Base-by-base conservation (phyloP, 1,140 invertebrate genomes). In the Drosophila repleta region DNA sequence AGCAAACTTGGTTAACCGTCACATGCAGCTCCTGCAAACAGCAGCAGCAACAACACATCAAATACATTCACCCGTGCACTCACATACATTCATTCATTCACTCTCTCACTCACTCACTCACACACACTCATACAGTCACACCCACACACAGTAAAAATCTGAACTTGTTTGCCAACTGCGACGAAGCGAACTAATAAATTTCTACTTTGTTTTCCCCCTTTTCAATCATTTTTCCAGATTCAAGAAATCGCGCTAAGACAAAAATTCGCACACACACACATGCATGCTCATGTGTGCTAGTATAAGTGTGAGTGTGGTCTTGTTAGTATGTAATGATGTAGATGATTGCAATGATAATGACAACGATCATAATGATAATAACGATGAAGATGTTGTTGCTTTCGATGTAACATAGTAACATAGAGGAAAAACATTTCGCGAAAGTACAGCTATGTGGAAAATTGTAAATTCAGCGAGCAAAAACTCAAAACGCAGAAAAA, bases 401-500 rank as follows among this genome's bases (percentile, higher is more conserved):
- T 67, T 17, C 18, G 62, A 43, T 52, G 58, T 71, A 49, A 67
- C 60, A 37, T 51, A 51, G 46, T 45, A 39, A 43, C 52, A 68
- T 48, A 79, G 67, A 51, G 64, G 62, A 82, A 53, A 58, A 78
- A 82, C 81, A 74, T 78, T 69, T 62, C 68, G 65, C 68, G 76
- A 88, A 88, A 88, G 84, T 88, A 88, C 83, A 88, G 83, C 83
- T 76, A 88, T 88, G 83, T 88, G 83, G 83, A 88, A 88, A 88
- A 88, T 87, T 88, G 79, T 88, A 78, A 87, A 87, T 89, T 79
- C 83, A 51, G 65, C 84, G 79, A 88, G 65, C 83, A 83, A 87
- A 87, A 88, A 88, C 83, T 88, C 79, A 72, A 78, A 88, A 88
- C 84, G 83, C 79, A 88, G 83, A 88, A 88, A 88, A 88, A 88